Percentiles rank a stretch among this genome's conserved stretches.
These are phyloP conservation scores for Drosophila elegans DNA, from an alignment of 1,140 invertebrate species.

Conservation along the genomic window DNA sequence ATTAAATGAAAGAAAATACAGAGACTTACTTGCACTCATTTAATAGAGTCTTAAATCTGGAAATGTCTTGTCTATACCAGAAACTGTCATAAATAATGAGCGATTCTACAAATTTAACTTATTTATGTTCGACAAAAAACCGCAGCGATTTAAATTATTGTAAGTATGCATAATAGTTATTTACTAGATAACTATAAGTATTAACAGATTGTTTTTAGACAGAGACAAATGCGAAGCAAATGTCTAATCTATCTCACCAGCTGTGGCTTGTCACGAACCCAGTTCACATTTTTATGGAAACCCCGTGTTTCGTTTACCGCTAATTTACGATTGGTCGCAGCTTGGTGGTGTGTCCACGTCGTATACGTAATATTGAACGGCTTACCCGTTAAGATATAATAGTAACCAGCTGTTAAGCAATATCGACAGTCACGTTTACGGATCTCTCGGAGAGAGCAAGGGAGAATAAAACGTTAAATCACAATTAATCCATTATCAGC, in stretches of 20 bases:
- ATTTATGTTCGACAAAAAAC: conserved; percentile 1
- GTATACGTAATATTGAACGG: conserved; percentile 45
- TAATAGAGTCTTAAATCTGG: not conserved
- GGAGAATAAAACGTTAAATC: not conserved
- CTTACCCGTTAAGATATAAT: not conserved
- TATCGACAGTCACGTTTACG: not conserved
- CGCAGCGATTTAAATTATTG: not conserved
- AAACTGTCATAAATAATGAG: not conserved
- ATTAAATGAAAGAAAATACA: conserved; percentile 1
- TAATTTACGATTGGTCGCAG: conserved; percentile 29
- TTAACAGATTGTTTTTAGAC: not conserved
- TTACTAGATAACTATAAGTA: conserved; percentile 1
- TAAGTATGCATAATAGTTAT: not conserved
- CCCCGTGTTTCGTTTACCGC: not conserved
- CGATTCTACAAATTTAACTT: not conserved
- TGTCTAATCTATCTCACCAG: not conserved
- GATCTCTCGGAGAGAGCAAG: not conserved
- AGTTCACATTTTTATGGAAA: not conserved
- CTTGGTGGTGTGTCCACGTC: conserved; percentile 43
- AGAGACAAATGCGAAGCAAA: not conserved
- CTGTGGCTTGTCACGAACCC: conserved; percentile 16
- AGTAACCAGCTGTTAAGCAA: conserved; percentile 7
- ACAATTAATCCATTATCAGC: conserved; percentile 8
- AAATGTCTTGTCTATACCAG: not conserved
- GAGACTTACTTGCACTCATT: not conserved